Evolutionary conservation across 2,797 vertebrate genomes (phyloP).

Genomic region (Smutsia temminckii): DNA sequence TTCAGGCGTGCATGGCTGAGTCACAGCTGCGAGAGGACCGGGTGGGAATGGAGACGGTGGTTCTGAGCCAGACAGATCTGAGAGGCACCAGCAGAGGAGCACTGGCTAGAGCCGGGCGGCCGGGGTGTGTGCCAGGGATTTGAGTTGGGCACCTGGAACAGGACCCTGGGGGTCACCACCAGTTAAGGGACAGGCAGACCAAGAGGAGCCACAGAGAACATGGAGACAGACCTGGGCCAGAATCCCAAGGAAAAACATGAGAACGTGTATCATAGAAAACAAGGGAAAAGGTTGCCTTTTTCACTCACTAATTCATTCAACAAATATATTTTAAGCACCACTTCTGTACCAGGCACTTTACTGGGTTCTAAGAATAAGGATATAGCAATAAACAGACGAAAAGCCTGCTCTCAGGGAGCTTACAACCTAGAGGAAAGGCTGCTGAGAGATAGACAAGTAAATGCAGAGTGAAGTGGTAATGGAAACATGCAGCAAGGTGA

Average conservation of each 20-base stretch:
- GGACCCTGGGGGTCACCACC: not conserved
- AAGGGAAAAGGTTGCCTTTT: not conserved
- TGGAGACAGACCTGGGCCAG: not conserved
- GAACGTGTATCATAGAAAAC: not conserved
- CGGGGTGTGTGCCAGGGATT: rapidly evolving
- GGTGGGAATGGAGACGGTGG: not conserved
- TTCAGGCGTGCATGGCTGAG: not conserved
- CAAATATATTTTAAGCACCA: not conserved
- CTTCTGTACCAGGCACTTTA: not conserved
- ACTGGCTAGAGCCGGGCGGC: too few relatives aligned
- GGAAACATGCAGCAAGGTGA: not conserved
- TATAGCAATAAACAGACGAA: not conserved
- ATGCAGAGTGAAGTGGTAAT: too few relatives aligned
- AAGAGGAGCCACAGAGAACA: not conserved
- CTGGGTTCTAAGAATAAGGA: not conserved
- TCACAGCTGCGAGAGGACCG: not conserved
- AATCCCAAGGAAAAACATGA: not conserved
- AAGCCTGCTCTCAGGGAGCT: not conserved
- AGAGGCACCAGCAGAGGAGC: not conserved
- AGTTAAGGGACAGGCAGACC: not conserved
- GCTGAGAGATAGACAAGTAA: not conserved
- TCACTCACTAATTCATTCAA: not conserved
- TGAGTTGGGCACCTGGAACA: not conserved
- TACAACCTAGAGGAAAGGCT: too few relatives aligned
- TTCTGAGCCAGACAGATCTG: not conserved